Conservation (phyloP, 2,888 invertebrate species). For the Papilio protenor region DNA sequence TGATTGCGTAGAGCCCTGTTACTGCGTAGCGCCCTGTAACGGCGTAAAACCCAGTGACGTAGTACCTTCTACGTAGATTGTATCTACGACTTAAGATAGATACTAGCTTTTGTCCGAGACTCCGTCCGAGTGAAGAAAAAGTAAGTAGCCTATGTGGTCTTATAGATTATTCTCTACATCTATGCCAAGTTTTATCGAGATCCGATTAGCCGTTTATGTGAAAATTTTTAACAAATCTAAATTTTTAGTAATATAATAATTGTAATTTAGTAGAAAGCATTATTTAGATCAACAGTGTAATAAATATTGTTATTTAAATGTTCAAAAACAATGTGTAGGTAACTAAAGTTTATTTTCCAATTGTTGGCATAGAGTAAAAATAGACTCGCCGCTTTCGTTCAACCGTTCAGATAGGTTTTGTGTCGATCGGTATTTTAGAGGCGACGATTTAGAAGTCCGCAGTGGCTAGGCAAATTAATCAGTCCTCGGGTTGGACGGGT, state of each 20-base stretch:
- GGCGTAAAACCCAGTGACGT: background rate
- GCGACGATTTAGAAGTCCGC: constrained; percentile 28
- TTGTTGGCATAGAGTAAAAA: background rate
- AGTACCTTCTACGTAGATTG: background rate
- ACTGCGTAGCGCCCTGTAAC: background rate
- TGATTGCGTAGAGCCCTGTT: background rate
- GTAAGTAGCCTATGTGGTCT: too few relatives aligned
- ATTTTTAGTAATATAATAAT: too few relatives aligned
- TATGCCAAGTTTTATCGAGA: too few relatives aligned
- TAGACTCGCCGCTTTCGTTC: background rate
- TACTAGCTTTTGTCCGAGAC: too few relatives aligned
- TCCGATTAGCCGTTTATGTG: too few relatives aligned
- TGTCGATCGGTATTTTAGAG: constrained; percentile 30
- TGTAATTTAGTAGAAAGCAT: background rate
- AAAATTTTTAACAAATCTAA: too few relatives aligned
- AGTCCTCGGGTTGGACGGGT: constrained; percentile 7
- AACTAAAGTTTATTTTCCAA: background rate
- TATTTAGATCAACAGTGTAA: background rate
- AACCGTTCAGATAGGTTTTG: constrained; percentile 17
- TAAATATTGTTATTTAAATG: background rate
- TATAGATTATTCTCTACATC: too few relatives aligned
- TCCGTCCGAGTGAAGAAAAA: too few relatives aligned
- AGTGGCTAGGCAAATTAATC: constrained; percentile 44
- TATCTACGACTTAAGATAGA: background rate
- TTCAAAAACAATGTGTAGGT: background rate